Evolutionary conservation across 2,113 vertebrate genomes (phyloP), one percentile per base, ranked within the genome.

Genomic region (Sapayoa aenigma): DNA sequence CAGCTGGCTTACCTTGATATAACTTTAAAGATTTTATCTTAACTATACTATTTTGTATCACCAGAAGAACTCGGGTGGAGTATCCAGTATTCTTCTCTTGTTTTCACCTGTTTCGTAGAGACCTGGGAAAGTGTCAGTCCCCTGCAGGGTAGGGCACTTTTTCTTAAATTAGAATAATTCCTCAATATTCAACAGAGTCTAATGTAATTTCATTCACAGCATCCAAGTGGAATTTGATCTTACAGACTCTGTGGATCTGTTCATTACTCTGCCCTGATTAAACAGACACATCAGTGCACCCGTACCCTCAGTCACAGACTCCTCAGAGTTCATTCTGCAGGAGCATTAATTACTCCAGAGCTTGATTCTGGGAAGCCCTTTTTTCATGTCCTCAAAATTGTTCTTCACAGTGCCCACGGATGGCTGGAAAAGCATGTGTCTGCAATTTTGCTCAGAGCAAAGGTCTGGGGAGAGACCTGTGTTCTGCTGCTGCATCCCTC

Each of bases 271-370:
- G 62, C 68, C 21, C 69, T 81, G 79, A 58, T 89, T 92, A 90
- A 66, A 78, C 47, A 93, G 72, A 69, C 50, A 60, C 5, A 2
- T 28, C 63, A 42, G 67, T 2, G 3, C 4, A 1, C 86, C 76
- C 86, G 75, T 55, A 0, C 58, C 35, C 67, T 42, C 87, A 88
- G 14, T 23, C 37, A 9, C 53, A 60, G 67, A 39, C 46, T 86
- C 72, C 88, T 92, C 9, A 42, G 79, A 44, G 88, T 20, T 96
- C 69, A 39, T 41, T 87, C 60, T 91, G 58, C 58, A 52, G 73
- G 53, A 91, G n/a, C 4, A 2, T 89, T 96, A 74, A 96, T 94
- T 89, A 75, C 79, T 71, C 47, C 80, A 71, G 30, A 14, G 72
- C 49, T 66, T 0, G 0, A 10, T 75, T 74, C 65, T 63, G 63